phyloP scores from a whole-genome alignment of 2,797 vertebrate species.

The Acipenser ruthenus region DNA sequence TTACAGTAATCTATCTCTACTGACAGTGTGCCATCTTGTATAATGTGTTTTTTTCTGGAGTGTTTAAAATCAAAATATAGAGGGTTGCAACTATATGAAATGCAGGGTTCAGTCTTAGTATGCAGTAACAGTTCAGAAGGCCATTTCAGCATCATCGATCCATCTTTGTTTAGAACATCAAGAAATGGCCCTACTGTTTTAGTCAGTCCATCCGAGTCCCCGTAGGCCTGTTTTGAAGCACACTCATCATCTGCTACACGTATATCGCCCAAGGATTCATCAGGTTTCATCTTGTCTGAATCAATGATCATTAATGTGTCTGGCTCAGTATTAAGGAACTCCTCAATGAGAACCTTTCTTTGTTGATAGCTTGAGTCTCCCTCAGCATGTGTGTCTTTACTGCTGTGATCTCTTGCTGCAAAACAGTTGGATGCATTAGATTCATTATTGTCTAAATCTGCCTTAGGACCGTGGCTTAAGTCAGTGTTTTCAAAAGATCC shows the following conservation, averaged over 20 bases:
- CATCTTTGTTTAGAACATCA: conserved; percentile 76
- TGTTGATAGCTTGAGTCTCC: conserved; percentile 22
- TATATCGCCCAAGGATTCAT: conserved; percentile 33
- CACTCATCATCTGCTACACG: conserved; percentile 26
- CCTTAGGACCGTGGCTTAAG: conserved; percentile 23
- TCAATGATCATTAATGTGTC: conserved; percentile 17
- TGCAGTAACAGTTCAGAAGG: conserved; percentile 77
- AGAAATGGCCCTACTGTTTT: conserved; percentile 54
- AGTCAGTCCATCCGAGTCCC: conserved; percentile 17
- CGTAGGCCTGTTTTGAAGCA: conserved; percentile 9
- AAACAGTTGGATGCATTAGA: neutral
- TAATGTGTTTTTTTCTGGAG: conserved; percentile 48
- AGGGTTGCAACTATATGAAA: conserved; percentile 91
- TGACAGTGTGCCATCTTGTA: conserved; percentile 29
- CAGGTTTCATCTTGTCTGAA: conserved; percentile 22
- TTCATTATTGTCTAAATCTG: conserved; percentile 14
- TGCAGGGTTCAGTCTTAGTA: conserved; percentile 76
- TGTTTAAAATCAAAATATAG: conserved; percentile 64
- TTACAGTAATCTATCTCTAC: conserved; percentile 18
- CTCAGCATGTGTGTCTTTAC: conserved; percentile 26
- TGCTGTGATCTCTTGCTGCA: neutral
- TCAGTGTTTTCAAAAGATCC: neutral
- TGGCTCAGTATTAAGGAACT: conserved; percentile 19
- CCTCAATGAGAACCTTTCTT: conserved; percentile 33
- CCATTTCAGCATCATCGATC: conserved; percentile 73